Evolutionary conservation across 2,113 vertebrate species (phyloP).

Genomic region (Eudorcas thomsonii): DNA sequence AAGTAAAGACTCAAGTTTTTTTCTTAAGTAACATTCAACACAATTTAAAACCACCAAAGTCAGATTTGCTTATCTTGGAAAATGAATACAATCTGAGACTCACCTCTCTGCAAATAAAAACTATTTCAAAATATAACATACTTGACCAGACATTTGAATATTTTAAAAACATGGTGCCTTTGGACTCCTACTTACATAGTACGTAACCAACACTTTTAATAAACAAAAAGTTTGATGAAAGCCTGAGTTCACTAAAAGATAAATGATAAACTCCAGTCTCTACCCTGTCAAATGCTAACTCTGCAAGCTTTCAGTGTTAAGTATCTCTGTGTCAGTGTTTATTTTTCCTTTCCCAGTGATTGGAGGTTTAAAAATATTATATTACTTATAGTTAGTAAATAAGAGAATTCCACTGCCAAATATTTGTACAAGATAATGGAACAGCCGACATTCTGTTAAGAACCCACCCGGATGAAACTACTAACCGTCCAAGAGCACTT

Average conservation of each 20-base stretch:
- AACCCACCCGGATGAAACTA: constrained; percentile 43
- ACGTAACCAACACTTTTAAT: background rate
- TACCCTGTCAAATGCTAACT: constrained; percentile 59
- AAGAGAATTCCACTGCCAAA: constrained; percentile 77
- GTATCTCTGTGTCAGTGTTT: constrained; percentile 63
- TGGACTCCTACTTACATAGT: constrained; percentile 35
- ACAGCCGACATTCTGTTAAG: constrained; percentile 67
- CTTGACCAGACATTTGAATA: constrained; percentile 29
- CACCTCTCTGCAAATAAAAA: constrained; percentile 35
- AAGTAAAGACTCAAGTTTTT: background rate
- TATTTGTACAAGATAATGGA: constrained; percentile 79
- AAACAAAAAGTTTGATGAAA: constrained; percentile 68
- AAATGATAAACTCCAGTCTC: constrained; percentile 69
- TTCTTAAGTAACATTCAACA: background rate
- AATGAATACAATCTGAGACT: constrained; percentile 29
- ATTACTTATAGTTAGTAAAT: constrained; percentile 77
- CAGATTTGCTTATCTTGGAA: constrained; percentile 28
- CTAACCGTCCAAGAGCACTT: constrained; percentile 48
- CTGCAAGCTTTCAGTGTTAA: constrained; percentile 44
- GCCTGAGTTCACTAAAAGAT: constrained; percentile 43
- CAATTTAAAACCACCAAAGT: constrained; percentile 37
- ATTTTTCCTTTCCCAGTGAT: constrained; percentile 57
- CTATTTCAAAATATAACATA: constrained; percentile 30
- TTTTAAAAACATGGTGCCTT: constrained; percentile 45
- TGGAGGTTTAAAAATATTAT: constrained; percentile 75